Conservation (phyloP, 2,113 vertebrate genomes). For the Oreotragus oreotragus region DNA sequence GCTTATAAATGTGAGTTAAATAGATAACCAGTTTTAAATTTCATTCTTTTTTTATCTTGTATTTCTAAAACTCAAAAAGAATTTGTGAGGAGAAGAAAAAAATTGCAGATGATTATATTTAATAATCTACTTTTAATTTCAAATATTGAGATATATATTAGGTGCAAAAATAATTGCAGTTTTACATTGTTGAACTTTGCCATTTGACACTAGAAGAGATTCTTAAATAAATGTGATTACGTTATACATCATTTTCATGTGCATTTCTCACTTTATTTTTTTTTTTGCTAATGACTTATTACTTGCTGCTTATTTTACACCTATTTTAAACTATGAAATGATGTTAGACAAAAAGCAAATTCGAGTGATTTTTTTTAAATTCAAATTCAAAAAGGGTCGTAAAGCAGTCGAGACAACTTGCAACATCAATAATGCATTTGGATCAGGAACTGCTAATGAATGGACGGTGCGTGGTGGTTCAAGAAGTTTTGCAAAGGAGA, state of each 20-base stretch:
- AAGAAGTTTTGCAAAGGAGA: not conserved
- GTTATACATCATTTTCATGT: not conserved
- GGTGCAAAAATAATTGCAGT: not conserved
- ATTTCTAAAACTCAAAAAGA: not conserved
- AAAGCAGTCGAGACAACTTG: not conserved
- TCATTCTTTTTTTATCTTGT: not conserved
- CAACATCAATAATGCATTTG: not conserved
- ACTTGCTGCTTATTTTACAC: not conserved
- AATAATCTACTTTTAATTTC: not conserved
- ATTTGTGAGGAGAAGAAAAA: not conserved
- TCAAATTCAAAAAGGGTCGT: not conserved
- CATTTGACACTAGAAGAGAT: not conserved
- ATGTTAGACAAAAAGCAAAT: not conserved
- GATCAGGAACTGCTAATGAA: too few relatives aligned
- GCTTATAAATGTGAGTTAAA: not conserved
- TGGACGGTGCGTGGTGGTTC: not conserved
- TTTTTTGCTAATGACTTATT: not conserved
- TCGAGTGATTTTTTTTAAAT: not conserved
- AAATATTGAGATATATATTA: not conserved
- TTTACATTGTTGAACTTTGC: not conserved
- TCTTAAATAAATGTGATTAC: not conserved
- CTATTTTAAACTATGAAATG: not conserved
- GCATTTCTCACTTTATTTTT: not conserved
- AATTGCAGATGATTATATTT: not conserved
- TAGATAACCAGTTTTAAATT: not conserved